Conservation (phyloP, 2,797 vertebrate species). For the Helicolenus hilgendorfi region DNA sequence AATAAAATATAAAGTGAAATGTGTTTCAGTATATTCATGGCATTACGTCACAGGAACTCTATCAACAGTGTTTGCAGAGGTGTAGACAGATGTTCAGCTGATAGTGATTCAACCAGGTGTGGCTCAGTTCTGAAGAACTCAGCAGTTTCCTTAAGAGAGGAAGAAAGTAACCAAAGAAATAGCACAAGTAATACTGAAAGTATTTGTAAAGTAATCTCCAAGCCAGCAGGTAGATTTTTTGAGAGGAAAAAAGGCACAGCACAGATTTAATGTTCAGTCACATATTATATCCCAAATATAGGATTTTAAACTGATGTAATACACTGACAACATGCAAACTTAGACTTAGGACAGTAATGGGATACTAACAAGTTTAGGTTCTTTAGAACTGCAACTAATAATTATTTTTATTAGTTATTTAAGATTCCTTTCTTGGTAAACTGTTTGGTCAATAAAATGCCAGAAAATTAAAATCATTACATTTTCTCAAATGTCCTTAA, state of each 20-base stretch:
- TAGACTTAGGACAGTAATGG: not conserved
- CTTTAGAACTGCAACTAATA: not conserved
- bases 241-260: not conserved
- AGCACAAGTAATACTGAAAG: not conserved
- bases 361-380: not conserved
- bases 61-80: not conserved
- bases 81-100: not conserved
- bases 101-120: conserved; percentile 18
- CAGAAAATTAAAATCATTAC: not conserved
- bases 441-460: not conserved
- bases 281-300: not conserved
- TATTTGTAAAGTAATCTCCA: not conserved
- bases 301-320: not conserved
- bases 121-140: not conserved
- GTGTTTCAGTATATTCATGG: not conserved
- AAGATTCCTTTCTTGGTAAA: not conserved
- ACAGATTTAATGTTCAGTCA: not conserved
- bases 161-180: not conserved
- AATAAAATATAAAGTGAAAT: not conserved
- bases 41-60: not conserved
- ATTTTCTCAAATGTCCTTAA: not conserved
- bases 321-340: not conserved
- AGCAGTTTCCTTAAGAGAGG: not conserved
- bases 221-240: not conserved
- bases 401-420: not conserved